phyloP scores from a whole-genome alignment of 2,113 vertebrate genomes.

The Ctenomys sociabilis region DNA sequence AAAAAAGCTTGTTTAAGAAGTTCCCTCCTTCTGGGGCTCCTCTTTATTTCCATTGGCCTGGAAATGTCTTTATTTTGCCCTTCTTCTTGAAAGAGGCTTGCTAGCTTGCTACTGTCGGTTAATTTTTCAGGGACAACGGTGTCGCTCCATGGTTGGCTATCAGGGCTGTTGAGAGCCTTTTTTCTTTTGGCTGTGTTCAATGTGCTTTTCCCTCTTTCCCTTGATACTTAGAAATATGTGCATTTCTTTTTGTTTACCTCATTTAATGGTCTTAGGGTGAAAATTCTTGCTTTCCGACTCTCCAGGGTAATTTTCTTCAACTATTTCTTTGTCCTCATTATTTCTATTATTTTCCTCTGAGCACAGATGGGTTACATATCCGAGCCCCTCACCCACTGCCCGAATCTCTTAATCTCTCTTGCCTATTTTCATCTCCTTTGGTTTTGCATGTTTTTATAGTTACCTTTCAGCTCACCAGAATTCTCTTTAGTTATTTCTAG shows the following conservation, averaged over 20 bases:
- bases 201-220: background rate
- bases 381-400: background rate
- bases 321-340: background rate
- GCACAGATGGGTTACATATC: background rate
- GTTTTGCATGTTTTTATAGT: background rate
- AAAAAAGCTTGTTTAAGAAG: background rate
- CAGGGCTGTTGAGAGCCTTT: background rate
- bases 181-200: background rate
- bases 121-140: background rate
- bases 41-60: background rate
- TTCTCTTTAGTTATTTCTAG: background rate
- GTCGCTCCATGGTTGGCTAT: background rate
- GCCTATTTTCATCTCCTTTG: background rate
- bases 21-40: background rate
- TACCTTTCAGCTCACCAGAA: background rate
- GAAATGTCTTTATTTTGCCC: constrained; percentile 33
- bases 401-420: background rate
- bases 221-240: background rate
- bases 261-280: background rate
- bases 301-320: background rate
- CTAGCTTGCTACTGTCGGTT: background rate
- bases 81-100: background rate
- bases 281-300: background rate
- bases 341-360: background rate
- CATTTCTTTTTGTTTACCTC: background rate